Base-by-base conservation (phyloP, 2,113 vertebrate genomes). In the Sialia sialis region DNA sequence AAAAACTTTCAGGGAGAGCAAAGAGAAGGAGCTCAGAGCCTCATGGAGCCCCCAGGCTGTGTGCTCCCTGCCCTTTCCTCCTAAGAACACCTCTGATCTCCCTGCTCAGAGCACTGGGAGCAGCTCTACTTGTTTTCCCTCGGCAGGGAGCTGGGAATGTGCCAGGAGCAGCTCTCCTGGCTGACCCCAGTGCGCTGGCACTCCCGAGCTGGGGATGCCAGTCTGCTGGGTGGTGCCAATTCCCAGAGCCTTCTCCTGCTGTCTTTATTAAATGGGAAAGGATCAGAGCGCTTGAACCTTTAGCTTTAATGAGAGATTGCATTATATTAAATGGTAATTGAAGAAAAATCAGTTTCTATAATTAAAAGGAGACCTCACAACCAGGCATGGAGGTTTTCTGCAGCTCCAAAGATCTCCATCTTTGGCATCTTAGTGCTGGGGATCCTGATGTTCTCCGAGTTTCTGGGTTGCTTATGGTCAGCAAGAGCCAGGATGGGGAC, bases 291-390 rank as follows among this genome's bases (percentile, higher is more conserved):
- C 70, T 76, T 94, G 90, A 93, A 94, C 90, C 68, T 67, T 4
- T 62, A 18, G 18, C 82, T 91, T 82, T 91, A 79, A 87, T 92
- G 90, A 87, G 44, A 92, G 70, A 87, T 94, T 93, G 72, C 67
- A 62, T 96, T 93, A 49, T 83, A 73, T 88, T 52, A 84, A 70
- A 39, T 0, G 3, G 55, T 87, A 94, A 93, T 94, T 88, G 91
- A 12, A 39, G 80, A 91, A 88, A 84, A 84, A 62, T 54, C 67
- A 2, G 41, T 76, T 90, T 76, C 41, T 87, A 22, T 91, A 84
- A 96, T 95, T 84, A 87, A 94, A 84, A 52, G 66, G 69, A 80
- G 34, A n/a, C 48, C 43, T 72, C 34, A 7, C 38, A 38, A 51
- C 27, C 52, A 48, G 70, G 5, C 44, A 2, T 19, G 29, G 62